Percentiles rank a stretch among this genome's conserved stretches.
phyloP scores from a whole-genome alignment of 2,113 vertebrate genomes.

The Falcunculus frontatus region DNA sequence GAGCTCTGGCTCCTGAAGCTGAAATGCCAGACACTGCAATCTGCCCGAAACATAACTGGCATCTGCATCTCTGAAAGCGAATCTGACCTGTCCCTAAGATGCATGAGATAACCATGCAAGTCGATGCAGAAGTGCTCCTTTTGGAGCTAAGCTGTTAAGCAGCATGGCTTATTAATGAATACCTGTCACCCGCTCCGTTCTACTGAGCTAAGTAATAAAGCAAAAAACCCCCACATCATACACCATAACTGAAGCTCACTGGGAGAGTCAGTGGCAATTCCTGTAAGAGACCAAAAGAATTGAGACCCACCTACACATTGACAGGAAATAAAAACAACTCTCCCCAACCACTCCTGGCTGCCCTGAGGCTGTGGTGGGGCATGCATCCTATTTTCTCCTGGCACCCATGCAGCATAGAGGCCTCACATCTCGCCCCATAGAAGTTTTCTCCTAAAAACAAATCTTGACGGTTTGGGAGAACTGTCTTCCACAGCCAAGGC shows the following conservation, averaged over 20 bases:
- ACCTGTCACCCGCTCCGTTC: not conserved
- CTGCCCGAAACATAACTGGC: not conserved
- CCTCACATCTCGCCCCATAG: not conserved
- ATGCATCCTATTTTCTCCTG: not conserved
- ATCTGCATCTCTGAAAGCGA: not conserved
- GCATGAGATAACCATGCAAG: fast-evolving
- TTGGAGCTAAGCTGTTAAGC: not conserved
- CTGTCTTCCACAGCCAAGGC: not conserved
- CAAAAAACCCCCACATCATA: not conserved
- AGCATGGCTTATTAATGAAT: not conserved
- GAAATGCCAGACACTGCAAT: not conserved
- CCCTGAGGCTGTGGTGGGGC: not conserved
- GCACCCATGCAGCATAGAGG: fast-evolving
- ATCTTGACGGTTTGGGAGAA: fast-evolving
- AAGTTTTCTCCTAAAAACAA: not conserved
- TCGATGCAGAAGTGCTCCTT: fast-evolving
- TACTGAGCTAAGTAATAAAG: not conserved
- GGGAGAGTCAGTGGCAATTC: not conserved
- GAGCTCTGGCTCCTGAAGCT: not conserved
- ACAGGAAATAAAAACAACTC: not conserved
- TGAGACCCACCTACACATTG: not conserved
- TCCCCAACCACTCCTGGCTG: not conserved
- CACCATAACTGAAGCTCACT: not conserved
- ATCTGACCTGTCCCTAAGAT: not conserved
- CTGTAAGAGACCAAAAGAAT: not conserved